These are phyloP conservation scores for Phalloptychus januarius DNA, from an alignment of 2,797 vertebrate genomes.

Conservation along the genomic window DNA sequence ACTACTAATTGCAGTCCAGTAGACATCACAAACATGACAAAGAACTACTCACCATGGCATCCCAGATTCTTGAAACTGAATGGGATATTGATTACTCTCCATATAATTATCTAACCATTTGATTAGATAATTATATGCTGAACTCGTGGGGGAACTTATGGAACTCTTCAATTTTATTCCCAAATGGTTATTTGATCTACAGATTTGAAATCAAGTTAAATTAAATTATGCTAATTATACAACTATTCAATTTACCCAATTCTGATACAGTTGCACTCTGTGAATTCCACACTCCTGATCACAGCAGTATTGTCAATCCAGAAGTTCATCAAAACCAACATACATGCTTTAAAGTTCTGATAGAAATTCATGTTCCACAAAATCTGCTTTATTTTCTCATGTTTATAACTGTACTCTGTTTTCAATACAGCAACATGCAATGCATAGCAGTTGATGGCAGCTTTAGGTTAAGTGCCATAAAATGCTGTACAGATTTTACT, in stretches of 20 bases:
- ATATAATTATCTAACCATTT: background rate
- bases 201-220: no score
- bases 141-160: background rate
- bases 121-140: no score
- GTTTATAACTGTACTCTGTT: background rate
- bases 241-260: background rate
- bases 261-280: background rate
- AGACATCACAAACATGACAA: background rate
- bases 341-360: background rate
- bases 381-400: background rate
- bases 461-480: background rate
- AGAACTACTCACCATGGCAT: background rate
- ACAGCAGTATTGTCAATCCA: background rate
- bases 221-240: background rate
- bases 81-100: background rate
- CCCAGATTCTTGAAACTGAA: background rate
- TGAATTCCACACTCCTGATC: background rate
- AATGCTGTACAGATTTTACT: background rate
- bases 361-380: background rate
- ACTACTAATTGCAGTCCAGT: background rate
- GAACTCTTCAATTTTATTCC: background rate
- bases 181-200: background rate
- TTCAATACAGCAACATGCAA: no score
- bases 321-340: no score
- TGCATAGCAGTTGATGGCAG: no score